These are phyloP conservation scores for Buceros bicornis DNA, from an alignment of 2,797 vertebrate species.

Conservation along the genomic window DNA sequence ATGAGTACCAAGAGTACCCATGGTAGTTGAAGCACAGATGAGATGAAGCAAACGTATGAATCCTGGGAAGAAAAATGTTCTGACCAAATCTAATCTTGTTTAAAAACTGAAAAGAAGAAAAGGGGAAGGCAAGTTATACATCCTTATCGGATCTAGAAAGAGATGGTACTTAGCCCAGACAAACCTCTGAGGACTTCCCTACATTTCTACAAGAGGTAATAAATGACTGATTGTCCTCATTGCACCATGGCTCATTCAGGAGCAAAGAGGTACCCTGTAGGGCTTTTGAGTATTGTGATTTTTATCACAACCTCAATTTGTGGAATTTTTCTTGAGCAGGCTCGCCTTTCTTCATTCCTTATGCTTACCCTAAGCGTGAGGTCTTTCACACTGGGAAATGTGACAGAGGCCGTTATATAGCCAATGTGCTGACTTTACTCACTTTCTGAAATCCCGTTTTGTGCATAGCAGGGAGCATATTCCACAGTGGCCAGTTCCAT, in stretches of 20 bases:
- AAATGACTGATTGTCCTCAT: not conserved
- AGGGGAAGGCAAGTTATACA: not conserved
- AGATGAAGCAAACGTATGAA: not conserved
- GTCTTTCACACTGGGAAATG: not conserved
- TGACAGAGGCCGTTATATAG: not conserved
- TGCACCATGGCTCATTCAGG: not conserved
- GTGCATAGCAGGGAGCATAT: not conserved
- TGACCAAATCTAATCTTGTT: not conserved
- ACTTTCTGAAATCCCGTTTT: not conserved
- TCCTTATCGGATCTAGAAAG: not conserved
- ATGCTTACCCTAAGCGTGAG: not conserved
- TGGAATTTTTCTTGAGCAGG: not conserved
- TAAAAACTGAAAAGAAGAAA: not conserved
- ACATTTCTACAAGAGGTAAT: not conserved
- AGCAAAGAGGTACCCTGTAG: not conserved
- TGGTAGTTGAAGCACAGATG: not conserved
- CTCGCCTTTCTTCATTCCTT: not conserved
- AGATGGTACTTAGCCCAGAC: not conserved
- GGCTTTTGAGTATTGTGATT: not conserved
- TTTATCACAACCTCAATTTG: not conserved
- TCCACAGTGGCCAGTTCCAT: conserved; percentile 61
- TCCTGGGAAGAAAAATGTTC: not conserved
- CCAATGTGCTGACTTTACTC: conserved; percentile 24
- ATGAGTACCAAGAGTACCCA: not conserved
- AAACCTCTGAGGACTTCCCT: not conserved